Conservation (phyloP, 1,140 invertebrate species). For the Mycetomoellerius zeteki region DNA sequence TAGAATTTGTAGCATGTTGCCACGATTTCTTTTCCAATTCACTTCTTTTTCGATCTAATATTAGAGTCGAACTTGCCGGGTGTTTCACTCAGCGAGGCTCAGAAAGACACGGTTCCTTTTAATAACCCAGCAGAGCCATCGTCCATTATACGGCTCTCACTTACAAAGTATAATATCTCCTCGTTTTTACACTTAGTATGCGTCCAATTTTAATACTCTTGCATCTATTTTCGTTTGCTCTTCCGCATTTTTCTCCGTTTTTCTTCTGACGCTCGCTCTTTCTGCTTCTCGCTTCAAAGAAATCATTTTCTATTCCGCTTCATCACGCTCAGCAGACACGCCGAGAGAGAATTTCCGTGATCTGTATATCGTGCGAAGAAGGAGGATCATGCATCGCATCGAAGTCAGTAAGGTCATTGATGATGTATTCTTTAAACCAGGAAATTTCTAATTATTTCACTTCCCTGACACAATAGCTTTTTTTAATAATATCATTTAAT, state of each 20-base stretch:
- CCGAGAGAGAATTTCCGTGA: conserved; percentile 53
- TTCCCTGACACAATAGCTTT: not conserved
- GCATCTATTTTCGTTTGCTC: conserved; percentile 59
- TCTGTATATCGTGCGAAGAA: conserved; percentile 24
- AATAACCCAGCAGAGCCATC: conserved; percentile 70
- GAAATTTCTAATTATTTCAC: not conserved
- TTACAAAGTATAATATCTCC: conserved; percentile 75
- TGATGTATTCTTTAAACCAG: conserved; percentile 24
- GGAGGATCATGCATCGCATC: conserved; percentile 41
- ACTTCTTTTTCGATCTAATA: conserved; percentile 33
- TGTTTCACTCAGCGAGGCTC: conserved; percentile 50
- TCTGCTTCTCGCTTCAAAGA: conserved; percentile 53
- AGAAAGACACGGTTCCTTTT: conserved; percentile 62
- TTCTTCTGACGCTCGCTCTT: conserved; percentile 37
- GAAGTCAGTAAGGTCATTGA: conserved; percentile 43
- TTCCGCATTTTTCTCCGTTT: conserved; percentile 36
- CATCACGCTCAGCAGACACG: conserved; percentile 44
- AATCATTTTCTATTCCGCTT: conserved; percentile 61
- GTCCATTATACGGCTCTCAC: conserved; percentile 73
- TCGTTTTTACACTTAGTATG: conserved; percentile 74
- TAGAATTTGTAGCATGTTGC: not conserved
- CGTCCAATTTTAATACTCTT: conserved; percentile 75
- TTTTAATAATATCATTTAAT: not conserved
- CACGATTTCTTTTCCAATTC: conserved; percentile 15
- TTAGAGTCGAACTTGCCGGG: conserved; percentile 39